Conservation (phyloP, 2,113 vertebrate genomes). For the Silurus asotus region DNA sequence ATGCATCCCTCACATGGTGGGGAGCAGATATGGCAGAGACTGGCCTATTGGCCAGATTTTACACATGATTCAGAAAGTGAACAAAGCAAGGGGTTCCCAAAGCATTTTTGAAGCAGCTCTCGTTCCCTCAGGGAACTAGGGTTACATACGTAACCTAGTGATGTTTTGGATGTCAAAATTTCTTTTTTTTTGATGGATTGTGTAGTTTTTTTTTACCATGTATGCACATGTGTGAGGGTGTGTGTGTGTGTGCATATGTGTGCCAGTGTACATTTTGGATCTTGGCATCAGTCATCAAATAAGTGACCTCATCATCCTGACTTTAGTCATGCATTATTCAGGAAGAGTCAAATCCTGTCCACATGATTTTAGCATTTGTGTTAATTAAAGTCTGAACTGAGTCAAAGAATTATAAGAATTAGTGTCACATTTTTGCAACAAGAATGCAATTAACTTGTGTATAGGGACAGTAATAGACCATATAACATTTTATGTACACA, state of each 20-base stretch:
- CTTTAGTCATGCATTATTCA: not conserved
- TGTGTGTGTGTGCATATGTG: no score
- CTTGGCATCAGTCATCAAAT: not conserved
- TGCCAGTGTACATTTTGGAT: not conserved
- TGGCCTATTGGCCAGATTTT: no score
- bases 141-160: no score
- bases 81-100: no score
- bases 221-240: not conserved
- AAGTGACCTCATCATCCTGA: not conserved
- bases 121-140: no score
- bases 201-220: no score
- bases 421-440: not conserved
- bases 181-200: no score
- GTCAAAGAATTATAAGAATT: not conserved
- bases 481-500: not conserved
- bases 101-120: no score
- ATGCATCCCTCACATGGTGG: no score
- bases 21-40: no score
- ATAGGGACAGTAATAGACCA: not conserved
- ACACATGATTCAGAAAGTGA: no score
- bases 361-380: not conserved
- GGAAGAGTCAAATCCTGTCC: not conserved
- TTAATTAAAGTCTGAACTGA: not conserved
- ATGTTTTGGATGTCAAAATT: not conserved
- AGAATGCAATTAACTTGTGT: no score